Conservation (phyloP, 2,113 vertebrate genomes). For the Leptodactylus fuscus region DNA sequence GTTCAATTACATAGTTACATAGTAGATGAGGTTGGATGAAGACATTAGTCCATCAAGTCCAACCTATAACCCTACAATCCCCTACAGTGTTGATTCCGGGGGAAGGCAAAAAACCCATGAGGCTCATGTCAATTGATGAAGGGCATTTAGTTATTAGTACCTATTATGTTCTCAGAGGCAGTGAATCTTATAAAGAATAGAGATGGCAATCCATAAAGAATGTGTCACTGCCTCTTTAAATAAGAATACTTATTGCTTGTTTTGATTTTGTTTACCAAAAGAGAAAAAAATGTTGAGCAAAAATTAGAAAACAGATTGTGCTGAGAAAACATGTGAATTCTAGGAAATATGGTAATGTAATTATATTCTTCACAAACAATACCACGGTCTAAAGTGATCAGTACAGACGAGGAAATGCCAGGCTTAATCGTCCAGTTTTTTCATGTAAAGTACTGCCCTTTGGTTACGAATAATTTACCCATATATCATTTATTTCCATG, state of each 20-base stretch:
- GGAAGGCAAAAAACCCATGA: no score
- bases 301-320: conserved; percentile 25
- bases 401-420: neutral
- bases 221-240: neutral
- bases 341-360: conserved; percentile 27
- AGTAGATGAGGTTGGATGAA: no score
- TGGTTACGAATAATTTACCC: neutral
- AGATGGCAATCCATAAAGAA: neutral
- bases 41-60: no score
- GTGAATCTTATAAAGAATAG: no score
- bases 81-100: no score
- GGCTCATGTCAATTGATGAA: no score
- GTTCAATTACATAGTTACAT: no score
- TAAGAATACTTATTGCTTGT: neutral
- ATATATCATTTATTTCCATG: conserved; percentile 1
- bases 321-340: neutral
- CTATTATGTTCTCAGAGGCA: no score
- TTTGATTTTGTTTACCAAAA: neutral
- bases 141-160: no score
- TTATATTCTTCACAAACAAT: neutral
- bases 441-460: neutral
- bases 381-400: neutral
- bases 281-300: neutral
- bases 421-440: neutral
- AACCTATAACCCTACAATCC: no score